These are phyloP conservation scores for Oncorhynchus nerka DNA, from an alignment of 2,113 vertebrate species.

Conservation along the genomic window DNA sequence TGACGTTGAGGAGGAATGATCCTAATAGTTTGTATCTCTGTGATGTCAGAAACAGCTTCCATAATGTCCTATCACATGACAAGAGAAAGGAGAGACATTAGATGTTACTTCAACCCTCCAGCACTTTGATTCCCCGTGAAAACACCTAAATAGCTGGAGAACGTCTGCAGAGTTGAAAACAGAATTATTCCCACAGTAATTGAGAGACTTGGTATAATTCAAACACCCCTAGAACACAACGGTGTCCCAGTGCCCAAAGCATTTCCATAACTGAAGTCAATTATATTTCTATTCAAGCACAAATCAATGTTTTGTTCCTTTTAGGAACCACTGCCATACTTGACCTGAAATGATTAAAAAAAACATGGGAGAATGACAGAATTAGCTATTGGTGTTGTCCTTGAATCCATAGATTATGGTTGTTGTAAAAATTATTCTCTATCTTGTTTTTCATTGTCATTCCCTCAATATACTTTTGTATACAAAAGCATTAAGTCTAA, in stretches of 20 bases:
- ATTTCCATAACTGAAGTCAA: conserved; percentile 4
- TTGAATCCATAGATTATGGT: conserved; percentile 32
- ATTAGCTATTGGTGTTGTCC: conserved; percentile 13
- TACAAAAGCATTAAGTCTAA: conserved; percentile 39
- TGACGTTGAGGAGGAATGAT: too few species aligned
- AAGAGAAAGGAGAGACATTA: background rate
- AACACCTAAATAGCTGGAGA: background rate
- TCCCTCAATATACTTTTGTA: conserved; percentile 63
- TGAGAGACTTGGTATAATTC: conserved; percentile 7
- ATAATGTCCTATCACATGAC: background rate
- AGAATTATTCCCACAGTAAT: background rate
- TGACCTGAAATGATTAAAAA: background rate
- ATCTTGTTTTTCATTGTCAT: conserved; percentile 61
- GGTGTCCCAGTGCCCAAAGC: conserved; percentile 7
- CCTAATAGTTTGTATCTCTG: background rate
- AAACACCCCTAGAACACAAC: conserved; percentile 6
- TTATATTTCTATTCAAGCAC: conserved; percentile 56
- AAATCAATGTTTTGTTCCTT: conserved; percentile 31
- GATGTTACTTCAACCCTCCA: background rate
- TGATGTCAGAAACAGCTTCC: background rate
- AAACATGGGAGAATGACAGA: background rate
- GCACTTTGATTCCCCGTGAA: background rate
- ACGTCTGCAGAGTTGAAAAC: background rate
- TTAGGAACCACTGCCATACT: conserved; percentile 54
- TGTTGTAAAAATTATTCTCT: conserved; percentile 56